phyloP scores from a whole-genome alignment of 2,888 invertebrate species.

The Icerya purchasi region DNA sequence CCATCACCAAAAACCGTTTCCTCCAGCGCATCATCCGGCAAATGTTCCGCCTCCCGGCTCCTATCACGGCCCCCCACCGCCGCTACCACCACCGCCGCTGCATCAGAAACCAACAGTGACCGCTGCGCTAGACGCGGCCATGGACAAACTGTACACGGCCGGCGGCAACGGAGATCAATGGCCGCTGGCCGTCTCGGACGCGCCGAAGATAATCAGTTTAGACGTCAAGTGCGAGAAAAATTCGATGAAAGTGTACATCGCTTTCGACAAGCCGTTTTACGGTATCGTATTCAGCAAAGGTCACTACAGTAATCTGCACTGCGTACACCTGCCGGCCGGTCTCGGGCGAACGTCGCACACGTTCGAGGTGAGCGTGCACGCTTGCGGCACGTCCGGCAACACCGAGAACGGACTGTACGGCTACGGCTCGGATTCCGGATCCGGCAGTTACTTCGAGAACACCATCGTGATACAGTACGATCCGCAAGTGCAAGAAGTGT shows the following conservation, averaged over 20 bases:
- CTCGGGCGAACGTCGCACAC: conserved; percentile 66
- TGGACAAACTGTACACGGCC: conserved; percentile 16
- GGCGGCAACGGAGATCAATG: conserved; percentile 40
- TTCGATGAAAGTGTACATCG: conserved; percentile 80
- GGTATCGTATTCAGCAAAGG: conserved; percentile 92
- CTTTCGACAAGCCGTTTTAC: conserved; percentile 82
- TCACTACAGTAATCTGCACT: conserved; percentile 77
- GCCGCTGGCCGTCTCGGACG: conserved; percentile 61
- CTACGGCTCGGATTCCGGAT: conserved; percentile 67
- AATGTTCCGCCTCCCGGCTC: conserved; percentile 17
- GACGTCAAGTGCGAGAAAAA: conserved; percentile 89
- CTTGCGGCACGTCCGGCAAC: conserved; percentile 79
- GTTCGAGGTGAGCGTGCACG: conserved; percentile 76
- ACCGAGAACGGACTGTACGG: conserved; percentile 76
- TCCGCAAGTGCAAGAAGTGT: conserved; percentile 74
- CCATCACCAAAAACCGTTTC: conserved; percentile 15
- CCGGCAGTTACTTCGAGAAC: conserved; percentile 82
- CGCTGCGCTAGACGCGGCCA: conserved; percentile 34
- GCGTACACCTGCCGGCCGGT: conserved; percentile 75
- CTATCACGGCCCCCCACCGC: conserved; percentile 12
- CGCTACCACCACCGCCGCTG: conserved; percentile 29
- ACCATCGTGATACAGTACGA: conserved; percentile 85
- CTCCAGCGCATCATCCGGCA: conserved; percentile 9
- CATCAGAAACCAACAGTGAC: conserved; percentile 29
- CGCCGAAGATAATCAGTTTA: conserved; percentile 78